Percentiles rank a stretch among this genome's conserved stretches.
These are phyloP conservation scores for Drosophila picticornis DNA, from an alignment of 2,888 invertebrate species.

Conservation along the genomic window DNA sequence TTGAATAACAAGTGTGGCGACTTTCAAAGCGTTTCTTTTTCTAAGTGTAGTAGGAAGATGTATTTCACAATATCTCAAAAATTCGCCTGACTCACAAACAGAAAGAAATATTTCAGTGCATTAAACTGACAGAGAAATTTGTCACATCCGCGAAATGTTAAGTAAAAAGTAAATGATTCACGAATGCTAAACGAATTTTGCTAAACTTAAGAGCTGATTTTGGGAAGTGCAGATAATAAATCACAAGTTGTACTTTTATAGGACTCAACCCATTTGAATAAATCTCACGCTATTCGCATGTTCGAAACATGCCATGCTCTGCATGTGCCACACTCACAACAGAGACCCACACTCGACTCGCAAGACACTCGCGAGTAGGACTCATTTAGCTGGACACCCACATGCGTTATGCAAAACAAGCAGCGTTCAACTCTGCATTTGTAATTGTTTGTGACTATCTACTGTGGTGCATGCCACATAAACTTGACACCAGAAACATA, in stretches of 20 bases:
- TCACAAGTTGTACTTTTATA: not conserved
- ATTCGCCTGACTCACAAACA: conserved; percentile 1
- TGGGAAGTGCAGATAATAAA: not conserved
- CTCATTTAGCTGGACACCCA: conserved; percentile 38
- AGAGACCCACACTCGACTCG: conserved; percentile 16
- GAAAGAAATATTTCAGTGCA: not conserved
- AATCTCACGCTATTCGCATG: conserved; percentile 20
- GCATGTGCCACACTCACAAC: conserved; percentile 6
- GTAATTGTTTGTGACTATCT: not conserved
- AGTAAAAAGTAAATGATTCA: conserved; percentile 6
- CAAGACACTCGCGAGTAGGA: conserved; percentile 20
- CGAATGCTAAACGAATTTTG: not conserved
- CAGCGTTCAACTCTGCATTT: conserved; percentile 14
- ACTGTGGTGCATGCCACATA: conserved; percentile 7
- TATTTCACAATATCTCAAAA: not conserved
- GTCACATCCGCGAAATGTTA: not conserved
- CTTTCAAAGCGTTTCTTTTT: not conserved
- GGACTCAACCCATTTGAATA: not conserved
- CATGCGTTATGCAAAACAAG: conserved; percentile 37
- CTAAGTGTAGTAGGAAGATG: not conserved
- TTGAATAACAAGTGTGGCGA: not conserved
- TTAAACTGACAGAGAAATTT: not conserved
- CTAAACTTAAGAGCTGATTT: not conserved
- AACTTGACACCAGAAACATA: conserved; percentile 37
- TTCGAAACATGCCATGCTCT: conserved; percentile 10